Percentiles rank a stretch among this genome's conserved stretches.
phyloP scores from a whole-genome alignment of 2,113 vertebrate genomes.

The Peucedramus taeniatus region DNA sequence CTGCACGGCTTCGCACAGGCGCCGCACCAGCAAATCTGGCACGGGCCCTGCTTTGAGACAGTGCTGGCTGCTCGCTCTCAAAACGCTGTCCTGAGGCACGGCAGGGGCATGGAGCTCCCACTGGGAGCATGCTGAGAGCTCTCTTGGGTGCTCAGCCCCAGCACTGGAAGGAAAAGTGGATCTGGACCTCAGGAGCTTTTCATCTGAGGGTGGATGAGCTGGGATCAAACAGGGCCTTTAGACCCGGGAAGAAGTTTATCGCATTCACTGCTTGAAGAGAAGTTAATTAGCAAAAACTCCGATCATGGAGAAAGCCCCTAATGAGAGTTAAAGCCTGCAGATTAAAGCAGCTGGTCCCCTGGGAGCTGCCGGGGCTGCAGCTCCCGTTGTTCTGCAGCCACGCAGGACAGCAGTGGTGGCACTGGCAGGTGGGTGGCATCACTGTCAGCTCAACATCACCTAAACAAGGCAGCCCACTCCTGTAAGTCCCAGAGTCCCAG shows the following conservation, averaged over 20 bases:
- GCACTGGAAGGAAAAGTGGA: background rate
- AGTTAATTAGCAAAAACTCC: background rate
- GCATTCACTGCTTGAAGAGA: background rate
- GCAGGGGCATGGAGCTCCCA: background rate
- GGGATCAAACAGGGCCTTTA: conserved; percentile 7
- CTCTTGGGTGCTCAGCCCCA: background rate
- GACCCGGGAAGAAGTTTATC: background rate
- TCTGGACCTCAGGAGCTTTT: background rate
- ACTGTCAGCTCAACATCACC: accelerated
- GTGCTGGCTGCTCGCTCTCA: accelerated
- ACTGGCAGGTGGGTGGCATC: background rate
- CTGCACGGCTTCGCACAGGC: background rate
- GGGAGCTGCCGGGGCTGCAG: background rate
- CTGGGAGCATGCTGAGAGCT: background rate
- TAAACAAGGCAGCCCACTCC: background rate
- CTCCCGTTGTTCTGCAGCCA: background rate
- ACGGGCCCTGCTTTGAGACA: background rate
- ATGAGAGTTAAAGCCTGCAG: background rate
- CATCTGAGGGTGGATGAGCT: background rate
- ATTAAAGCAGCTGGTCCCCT: background rate
- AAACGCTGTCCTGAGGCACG: accelerated
- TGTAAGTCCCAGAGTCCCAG: accelerated
- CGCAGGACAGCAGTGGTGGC: background rate
- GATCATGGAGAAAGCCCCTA: background rate
- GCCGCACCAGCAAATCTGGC: background rate